phyloP scores from a whole-genome alignment of 2,888 invertebrate genomes.

The Pseudococcus jackbeardsleyi region DNA sequence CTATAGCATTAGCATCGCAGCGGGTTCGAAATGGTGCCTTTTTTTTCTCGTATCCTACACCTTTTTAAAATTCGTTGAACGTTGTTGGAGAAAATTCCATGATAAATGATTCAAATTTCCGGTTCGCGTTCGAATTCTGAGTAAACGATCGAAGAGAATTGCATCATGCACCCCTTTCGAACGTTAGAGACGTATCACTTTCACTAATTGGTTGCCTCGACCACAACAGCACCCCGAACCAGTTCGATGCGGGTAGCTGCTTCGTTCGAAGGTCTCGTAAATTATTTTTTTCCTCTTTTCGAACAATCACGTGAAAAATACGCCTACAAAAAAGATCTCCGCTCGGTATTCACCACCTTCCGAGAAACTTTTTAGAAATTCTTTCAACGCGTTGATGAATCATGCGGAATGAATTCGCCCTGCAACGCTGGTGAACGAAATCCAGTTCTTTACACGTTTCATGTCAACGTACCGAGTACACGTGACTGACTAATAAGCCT shows the following conservation, averaged over 20 bases:
- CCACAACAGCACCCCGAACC: background rate
- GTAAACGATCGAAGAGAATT: background rate
- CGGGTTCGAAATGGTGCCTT: background rate
- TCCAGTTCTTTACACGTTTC: constrained; percentile 23
- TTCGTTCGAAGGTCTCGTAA: background rate
- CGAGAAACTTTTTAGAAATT: constrained; percentile 41
- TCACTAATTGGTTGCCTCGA: constrained; percentile 7
- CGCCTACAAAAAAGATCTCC: background rate
- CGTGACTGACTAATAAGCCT: background rate
- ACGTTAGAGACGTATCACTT: background rate
- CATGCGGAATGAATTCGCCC: constrained; percentile 26
- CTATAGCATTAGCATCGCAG: background rate
- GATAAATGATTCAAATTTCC: constrained; percentile 35
- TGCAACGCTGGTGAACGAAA: constrained; percentile 2
- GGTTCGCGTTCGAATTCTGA: background rate
- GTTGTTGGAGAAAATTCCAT: constrained; percentile 10
- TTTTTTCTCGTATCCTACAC: background rate
- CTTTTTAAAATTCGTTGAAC: constrained; percentile 8
- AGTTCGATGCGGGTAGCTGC: background rate
- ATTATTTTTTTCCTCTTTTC: background rate
- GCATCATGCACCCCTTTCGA: background rate
- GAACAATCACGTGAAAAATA: background rate
- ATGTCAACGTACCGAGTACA: constrained; percentile 20
- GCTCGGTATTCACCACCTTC: constrained; percentile 21
- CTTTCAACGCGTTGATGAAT: constrained; percentile 9